Conservation (phyloP, 2,888 invertebrate genomes). For the Ceramica pisi region DNA sequence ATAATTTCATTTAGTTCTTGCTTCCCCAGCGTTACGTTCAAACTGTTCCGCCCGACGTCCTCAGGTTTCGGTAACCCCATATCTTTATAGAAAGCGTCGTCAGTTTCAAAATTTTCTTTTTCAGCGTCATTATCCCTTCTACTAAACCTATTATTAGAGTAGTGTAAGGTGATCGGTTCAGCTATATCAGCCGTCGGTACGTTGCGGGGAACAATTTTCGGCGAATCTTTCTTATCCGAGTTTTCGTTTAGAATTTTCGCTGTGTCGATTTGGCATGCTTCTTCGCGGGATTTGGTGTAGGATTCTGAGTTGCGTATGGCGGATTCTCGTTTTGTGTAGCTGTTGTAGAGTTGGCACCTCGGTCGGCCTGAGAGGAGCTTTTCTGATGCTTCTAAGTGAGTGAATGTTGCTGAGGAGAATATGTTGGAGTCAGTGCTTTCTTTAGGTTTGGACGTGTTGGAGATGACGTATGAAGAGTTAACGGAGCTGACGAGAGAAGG, state of each 20-base stretch:
- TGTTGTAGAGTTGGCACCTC: constrained; percentile 80
- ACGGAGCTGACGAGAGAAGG: constrained; percentile 87
- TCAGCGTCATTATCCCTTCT: constrained; percentile 80
- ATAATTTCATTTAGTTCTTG: constrained; percentile 88
- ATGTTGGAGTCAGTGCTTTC: constrained; percentile 82
- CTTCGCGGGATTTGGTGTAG: constrained; percentile 85
- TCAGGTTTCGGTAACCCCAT: constrained; percentile 80
- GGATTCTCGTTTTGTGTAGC: constrained; percentile 81
- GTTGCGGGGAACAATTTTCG: constrained; percentile 62
- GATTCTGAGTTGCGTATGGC: constrained; percentile 81
- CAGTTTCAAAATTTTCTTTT: constrained; percentile 87
- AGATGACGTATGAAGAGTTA: constrained; percentile 85
- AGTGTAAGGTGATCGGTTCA: constrained; percentile 86
- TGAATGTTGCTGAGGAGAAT: constrained; percentile 87
- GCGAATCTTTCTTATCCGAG: constrained; percentile 79
- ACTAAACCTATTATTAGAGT: constrained; percentile 83
- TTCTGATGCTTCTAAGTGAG: constrained; percentile 85
- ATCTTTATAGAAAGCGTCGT: constrained; percentile 86
- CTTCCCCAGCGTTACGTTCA: constrained; percentile 86
- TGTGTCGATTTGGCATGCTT: constrained; percentile 84
- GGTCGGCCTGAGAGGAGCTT: constrained; percentile 83
- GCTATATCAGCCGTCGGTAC: constrained; percentile 75
- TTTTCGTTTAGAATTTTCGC: constrained; percentile 85
- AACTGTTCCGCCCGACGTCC: constrained; percentile 78
- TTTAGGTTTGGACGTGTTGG: constrained; percentile 77